phyloP scores from a whole-genome alignment of 2,888 invertebrate species.

The Chouioia cunea region DNA sequence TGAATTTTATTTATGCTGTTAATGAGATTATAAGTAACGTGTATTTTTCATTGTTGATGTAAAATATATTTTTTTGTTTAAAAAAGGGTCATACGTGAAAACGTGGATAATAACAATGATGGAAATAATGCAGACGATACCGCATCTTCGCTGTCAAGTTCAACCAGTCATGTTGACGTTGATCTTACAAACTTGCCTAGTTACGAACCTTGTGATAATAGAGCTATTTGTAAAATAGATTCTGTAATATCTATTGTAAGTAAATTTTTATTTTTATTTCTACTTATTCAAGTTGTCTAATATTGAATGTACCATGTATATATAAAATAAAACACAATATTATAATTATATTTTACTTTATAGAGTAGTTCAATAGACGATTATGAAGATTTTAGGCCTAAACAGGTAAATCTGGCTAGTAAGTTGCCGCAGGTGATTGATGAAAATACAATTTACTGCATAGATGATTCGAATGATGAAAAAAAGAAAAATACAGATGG shows the following conservation, averaged over 20 bases:
- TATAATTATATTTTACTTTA: slow-evolving; percentile 22
- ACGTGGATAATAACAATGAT: slow-evolving; percentile 7
- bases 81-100: slow-evolving; percentile 32
- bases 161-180: slow-evolving; percentile 6
- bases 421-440: neutral
- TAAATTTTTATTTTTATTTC: neutral
- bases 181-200: slow-evolving; percentile 29
- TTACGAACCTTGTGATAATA: neutral
- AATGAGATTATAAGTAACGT: neutral
- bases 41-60: slow-evolving; percentile 11
- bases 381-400: slow-evolving; percentile 13
- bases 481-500: slow-evolving; percentile 8
- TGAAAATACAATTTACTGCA: neutral
- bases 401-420: neutral
- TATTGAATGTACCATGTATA: too few relatives aligned
- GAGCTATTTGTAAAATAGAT: slow-evolving; percentile 19
- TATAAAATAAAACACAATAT: too few relatives aligned
- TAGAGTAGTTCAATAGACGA: slow-evolving; percentile 49
- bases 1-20: neutral
- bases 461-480: slow-evolving; percentile 17
- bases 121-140: neutral
- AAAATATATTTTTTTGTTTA: neutral
- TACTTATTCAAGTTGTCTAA: too few relatives aligned
- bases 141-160: slow-evolving; percentile 5
- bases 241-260: slow-evolving; percentile 52